These are phyloP conservation scores for Grammomys dolichurus DNA, from an alignment of 2,113 vertebrate species.

Conservation along the genomic window DNA sequence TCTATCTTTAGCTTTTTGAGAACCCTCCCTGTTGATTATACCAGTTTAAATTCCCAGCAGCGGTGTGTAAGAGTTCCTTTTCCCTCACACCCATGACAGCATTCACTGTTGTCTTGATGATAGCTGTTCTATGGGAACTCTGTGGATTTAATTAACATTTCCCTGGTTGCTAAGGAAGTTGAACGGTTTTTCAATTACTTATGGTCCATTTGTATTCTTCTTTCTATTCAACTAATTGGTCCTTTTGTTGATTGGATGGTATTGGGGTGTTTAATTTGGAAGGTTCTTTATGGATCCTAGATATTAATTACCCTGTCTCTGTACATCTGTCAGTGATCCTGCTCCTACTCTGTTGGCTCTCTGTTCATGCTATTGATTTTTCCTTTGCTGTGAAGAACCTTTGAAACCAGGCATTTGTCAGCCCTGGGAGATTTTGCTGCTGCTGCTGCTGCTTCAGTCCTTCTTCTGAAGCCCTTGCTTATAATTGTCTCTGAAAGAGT, in stretches of 20 bases:
- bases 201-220: neutral
- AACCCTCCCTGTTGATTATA: neutral
- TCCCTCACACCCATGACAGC: too few relatives aligned
- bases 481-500: neutral
- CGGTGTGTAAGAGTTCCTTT: neutral
- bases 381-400: neutral
- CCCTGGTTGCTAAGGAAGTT: neutral
- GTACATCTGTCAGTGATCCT: neutral
- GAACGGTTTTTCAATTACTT: neutral
- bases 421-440: neutral
- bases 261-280: neutral
- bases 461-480: neutral
- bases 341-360: neutral
- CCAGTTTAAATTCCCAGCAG: neutral
- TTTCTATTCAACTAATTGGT: neutral
- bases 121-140: neutral
- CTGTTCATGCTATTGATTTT: neutral
- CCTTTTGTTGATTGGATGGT: neutral
- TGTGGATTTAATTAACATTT: neutral
- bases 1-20: neutral
- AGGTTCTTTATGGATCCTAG: neutral
- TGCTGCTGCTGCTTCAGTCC: neutral
- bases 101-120: neutral
- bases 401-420: neutral
- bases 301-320: neutral